These are phyloP conservation scores for Drosophila longiperda DNA, from an alignment of 2,888 invertebrate species.

Conservation along the genomic window DNA sequence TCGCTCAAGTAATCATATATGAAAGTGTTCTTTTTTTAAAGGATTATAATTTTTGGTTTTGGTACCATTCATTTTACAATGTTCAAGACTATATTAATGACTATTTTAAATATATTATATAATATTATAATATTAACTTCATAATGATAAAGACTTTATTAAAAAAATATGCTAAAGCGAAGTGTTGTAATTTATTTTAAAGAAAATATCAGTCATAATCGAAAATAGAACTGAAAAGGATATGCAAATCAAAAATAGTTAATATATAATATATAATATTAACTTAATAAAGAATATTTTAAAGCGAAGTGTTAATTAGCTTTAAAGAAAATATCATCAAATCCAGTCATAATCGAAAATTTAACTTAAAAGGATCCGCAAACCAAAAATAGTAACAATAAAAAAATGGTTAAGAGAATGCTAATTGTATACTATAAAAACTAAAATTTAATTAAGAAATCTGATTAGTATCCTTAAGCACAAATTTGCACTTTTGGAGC, in stretches of 20 bases:
- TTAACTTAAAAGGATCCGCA: background rate
- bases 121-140: background rate
- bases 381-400: background rate
- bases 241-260: too few species aligned
- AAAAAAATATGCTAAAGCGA: background rate
- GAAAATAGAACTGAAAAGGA: background rate
- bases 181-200: background rate
- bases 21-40: too few species aligned
- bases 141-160: background rate
- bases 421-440: background rate
- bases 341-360: background rate
- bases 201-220: background rate
- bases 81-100: background rate
- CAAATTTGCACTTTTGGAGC: constrained; percentile 1
- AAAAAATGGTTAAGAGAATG: background rate
- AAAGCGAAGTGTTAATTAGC: too few species aligned
- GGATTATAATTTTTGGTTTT: background rate
- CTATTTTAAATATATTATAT: background rate
- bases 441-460: background rate
- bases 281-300: background rate
- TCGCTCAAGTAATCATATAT: too few species aligned
- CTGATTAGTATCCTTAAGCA: constrained; percentile 6
- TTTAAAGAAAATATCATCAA: background rate
- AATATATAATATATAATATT: background rate
- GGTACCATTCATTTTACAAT: background rate